A percentile compares a stretch with the other conserved stretches of the same genome.
Evolutionary conservation across 2,797 vertebrate species (phyloP).

Genomic region (Champsocephalus esox): DNA sequence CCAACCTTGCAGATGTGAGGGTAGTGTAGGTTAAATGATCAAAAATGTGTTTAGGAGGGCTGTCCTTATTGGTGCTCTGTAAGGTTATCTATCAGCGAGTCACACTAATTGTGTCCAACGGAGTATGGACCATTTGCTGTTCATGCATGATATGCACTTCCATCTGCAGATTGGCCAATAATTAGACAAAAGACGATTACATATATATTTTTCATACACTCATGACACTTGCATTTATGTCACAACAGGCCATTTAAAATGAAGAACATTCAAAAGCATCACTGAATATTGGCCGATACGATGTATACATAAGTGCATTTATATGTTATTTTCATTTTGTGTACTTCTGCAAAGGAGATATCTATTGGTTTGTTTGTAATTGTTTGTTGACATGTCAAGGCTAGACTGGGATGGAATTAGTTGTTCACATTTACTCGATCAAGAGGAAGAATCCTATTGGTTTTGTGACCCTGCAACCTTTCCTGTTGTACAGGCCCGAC

Average conservation of each 20-base stretch:
- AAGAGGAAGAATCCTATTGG: conserved; percentile 8
- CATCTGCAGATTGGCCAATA: background rate
- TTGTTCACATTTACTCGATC: background rate
- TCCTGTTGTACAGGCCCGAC: background rate
- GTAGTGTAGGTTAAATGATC: conserved; percentile 8
- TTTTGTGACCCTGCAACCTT: background rate
- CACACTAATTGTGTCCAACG: background rate
- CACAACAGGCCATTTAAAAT: background rate
- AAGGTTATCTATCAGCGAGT: conserved; percentile 12
- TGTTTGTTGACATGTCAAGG: background rate
- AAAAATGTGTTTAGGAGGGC: background rate
- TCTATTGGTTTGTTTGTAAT: background rate
- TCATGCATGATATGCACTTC: background rate
- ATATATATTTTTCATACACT: background rate
- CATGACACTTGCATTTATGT: background rate
- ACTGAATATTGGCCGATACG: background rate
- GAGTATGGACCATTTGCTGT: background rate
- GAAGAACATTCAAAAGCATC: background rate
- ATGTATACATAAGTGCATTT: background rate
- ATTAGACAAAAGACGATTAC: background rate
- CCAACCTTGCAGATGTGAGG: conserved; percentile 34
- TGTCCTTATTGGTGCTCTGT: background rate
- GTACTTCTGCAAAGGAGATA: background rate
- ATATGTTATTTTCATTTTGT: background rate
- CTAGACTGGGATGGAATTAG: background rate